Base-by-base conservation (phyloP, 92 coral and sea anemone species). In the Zoanthus solanderi region DNA sequence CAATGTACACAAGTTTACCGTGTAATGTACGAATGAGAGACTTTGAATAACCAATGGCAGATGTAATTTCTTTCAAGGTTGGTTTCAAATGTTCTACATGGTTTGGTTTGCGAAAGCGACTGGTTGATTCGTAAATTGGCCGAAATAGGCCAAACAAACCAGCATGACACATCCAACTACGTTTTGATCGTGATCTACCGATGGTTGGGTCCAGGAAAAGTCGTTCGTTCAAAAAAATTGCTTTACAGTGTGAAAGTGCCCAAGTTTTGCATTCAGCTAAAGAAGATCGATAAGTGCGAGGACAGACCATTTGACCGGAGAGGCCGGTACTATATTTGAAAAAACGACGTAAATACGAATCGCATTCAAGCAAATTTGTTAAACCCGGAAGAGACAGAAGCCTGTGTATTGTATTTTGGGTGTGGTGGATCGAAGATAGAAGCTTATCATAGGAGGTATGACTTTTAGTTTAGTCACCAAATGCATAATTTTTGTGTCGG, bases 121-220 rank as follows among this genome's bases (percentile, higher is more conserved):
- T 89, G 16, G 82, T n/a, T 0, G 91, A 54, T 34, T 29, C 60
- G 23, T 91, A 84, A 71, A 91, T 87, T 15, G 85, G 50, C n/a
- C 87, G 44, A 46, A 88, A 91, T 0, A 91, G 0, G 0, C 93
- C 90, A 4, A 81, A 69, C 30, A 86, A 63, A 10, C 91, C 91
- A 4, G 91, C 93, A 16, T 78, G 83, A 34, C 83, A 78, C 83
- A 56, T 78, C 83, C 83, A 78, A 57, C 69, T 78, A 2, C 83
- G 68, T 13, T 61, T 58, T 0, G 71, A 56, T 16, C 54, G 78
- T 15, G 53, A 47, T 73, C 23, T n/a, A 2, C 18, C 53, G 9
- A 1, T 32, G 2, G 52, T 11, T 61, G 69, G 69, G 6, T 61
- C 74, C 10, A 75, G 65, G 32, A 75, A 75, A 48, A 75, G 54